Evolutionary conservation across 1,140 invertebrate genomes (phyloP).

Genomic region (Lasaia peninsularis): DNA sequence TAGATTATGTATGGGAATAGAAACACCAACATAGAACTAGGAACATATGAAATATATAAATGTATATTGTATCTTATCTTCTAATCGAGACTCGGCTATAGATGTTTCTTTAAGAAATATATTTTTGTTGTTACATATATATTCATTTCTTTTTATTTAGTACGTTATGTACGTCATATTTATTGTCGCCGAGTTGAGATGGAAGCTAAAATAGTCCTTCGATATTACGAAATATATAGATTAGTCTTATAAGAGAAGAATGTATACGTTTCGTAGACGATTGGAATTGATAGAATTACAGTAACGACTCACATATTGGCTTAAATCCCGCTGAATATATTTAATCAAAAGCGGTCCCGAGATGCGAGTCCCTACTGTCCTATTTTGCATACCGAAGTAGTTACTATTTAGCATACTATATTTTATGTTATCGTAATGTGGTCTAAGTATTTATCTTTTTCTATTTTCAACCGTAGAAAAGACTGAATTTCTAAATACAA

Average conservation of each 20-base stretch:
- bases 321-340: constrained; percentile 27
- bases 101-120: constrained; percentile 50
- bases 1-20: constrained; percentile 67
- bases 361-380: constrained; percentile 23
- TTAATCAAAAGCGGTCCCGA: constrained; percentile 14
- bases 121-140: constrained; percentile 66
- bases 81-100: constrained; percentile 36
- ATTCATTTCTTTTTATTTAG: constrained; percentile 54
- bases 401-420: constrained; percentile 41
- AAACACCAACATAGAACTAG: constrained; percentile 74
- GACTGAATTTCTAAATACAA: constrained; percentile 62
- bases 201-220: constrained; percentile 31
- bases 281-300: constrained; percentile 34
- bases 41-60: constrained; percentile 62
- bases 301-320: constrained; percentile 42
- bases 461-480: constrained; percentile 69
- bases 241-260: constrained; percentile 33
- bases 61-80: constrained; percentile 40
- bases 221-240: constrained; percentile 40
- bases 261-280: constrained; percentile 44
- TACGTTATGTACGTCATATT: constrained; percentile 37
- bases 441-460: constrained; percentile 44
- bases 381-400: constrained; percentile 74
- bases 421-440: constrained; percentile 9
- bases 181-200: constrained; percentile 37